Evolutionary conservation across 2,888 invertebrate species (phyloP), one percentile per base, ranked within the genome.

Genomic region (Cryptus armator): DNA sequence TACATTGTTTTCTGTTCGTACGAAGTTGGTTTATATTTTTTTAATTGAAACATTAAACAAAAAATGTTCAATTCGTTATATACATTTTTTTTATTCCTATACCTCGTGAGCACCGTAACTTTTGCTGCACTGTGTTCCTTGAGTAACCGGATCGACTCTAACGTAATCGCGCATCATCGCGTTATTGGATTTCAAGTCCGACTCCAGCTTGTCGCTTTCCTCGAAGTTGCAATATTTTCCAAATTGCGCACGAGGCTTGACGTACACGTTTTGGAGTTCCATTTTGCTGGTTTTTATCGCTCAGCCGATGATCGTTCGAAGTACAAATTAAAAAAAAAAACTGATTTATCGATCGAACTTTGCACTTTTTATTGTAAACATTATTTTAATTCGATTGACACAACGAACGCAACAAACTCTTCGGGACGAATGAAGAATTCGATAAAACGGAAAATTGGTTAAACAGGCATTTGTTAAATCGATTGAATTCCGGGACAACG

Each of bases 161-260:
- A 94, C 92, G 86, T 95, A 95, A 88, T 94, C 90, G 81, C 92
- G 93, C 91, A 94, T 94, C 51, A 94, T 90, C 5, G 89, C 88
- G 75, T 90, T 90, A 84, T 95, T 93, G 32, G 95, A 93, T 83
- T 90, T 89, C 24, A 94, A 89, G 75, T 94, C 92, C 3, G 91
- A 84, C 62, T 93, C 91, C 16, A 91, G n/a, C 70, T 94, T 94
- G 14, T 95, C 93, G 1, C 91, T 92, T 37, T 93, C 90, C 81
- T 94, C 94, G 88, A 95, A 95, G 72, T 95, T 91, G 80, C 94
- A 93, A 86, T 94, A 94, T 62, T 93, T 94, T 1, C 95, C 95
- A 86, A 95, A 95, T 82, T 94, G 92, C 84, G 92, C 94, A 48
- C 95, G 94, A 64, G 92, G 88, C 88, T 95, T 95, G 10, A 94